Percentiles rank a stretch among this genome's conserved stretches.
These are phyloP conservation scores for Muscicapa striata DNA, from an alignment of 2,797 vertebrate species.

Conservation along the genomic window DNA sequence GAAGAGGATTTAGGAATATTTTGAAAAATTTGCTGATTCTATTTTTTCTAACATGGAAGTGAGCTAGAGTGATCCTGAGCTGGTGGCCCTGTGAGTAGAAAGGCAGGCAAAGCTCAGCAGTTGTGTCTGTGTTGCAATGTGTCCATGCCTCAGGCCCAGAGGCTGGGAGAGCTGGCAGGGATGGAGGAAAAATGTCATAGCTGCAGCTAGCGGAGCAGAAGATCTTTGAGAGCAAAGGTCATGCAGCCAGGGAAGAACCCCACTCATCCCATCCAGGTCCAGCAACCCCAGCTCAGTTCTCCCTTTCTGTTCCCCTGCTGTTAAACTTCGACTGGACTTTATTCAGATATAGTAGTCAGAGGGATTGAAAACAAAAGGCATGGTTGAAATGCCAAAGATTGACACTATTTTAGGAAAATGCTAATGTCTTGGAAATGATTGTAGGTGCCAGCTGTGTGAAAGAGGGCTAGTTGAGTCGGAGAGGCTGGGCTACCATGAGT, in stretches of 20 bases:
- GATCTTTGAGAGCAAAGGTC: neutral
- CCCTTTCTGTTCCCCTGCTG: fast-evolving
- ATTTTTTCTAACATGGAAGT: neutral
- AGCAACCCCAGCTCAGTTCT: neutral
- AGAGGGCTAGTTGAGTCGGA: neutral
- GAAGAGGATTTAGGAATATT: neutral
- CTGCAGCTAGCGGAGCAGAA: neutral
- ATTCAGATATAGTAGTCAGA: neutral
- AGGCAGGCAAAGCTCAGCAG: neutral
- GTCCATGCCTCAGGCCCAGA: fast-evolving
- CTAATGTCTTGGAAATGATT: neutral
- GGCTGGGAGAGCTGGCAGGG: neutral
- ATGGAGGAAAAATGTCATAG: neutral
- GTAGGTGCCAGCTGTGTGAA: neutral
- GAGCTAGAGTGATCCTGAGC: neutral
- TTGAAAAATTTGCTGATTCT: neutral
- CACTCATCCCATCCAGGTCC: fast-evolving
- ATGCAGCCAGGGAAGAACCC: neutral
- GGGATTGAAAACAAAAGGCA: neutral
- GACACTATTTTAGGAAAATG: neutral
- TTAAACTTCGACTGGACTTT: fast-evolving
- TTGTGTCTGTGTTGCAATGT: neutral
- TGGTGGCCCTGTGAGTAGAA: neutral
- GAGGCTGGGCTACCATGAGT: neutral
- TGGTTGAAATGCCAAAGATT: neutral